phyloP scores from a whole-genome alignment of 2,797 vertebrate genomes.

The Pseudochaenichthys georgianus region DNA sequence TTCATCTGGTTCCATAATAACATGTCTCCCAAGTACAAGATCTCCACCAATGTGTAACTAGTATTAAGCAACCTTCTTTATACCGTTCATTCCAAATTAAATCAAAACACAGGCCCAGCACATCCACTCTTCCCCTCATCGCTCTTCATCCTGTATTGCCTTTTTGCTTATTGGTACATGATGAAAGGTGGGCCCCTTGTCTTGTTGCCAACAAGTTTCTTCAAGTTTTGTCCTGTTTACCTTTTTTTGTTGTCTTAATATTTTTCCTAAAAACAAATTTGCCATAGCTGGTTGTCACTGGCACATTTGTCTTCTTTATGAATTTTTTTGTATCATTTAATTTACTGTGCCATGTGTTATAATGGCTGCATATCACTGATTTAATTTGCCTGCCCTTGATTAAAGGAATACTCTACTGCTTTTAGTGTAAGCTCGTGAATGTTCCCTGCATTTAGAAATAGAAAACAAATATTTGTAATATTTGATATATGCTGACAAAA shows the following conservation, averaged over 20 bases:
- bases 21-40: conserved; percentile 91
- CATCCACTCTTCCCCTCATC: conserved; percentile 53
- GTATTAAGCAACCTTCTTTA: conserved; percentile 52
- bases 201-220: conserved; percentile 62
- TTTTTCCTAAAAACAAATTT: conserved; percentile 54
- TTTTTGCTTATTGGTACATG: conserved; percentile 70
- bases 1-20: conserved; percentile 94
- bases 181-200: conserved; percentile 66
- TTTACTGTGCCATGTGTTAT: conserved; percentile 66
- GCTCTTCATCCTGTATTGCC: conserved; percentile 69
- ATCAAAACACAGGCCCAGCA: conserved; percentile 69
- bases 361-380: conserved; percentile 67
- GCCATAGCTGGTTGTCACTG: conserved; percentile 70
- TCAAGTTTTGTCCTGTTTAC: conserved; percentile 55
- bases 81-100: conserved; percentile 58
- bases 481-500: too few relatives aligned
- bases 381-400: conserved; percentile 63
- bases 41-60: conserved; percentile 88
- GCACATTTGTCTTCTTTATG: conserved; percentile 50
- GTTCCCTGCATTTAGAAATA: conserved; percentile 16
- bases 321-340: conserved; percentile 21
- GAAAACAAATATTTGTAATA: too few relatives aligned
- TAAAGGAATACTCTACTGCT: conserved; percentile 68
- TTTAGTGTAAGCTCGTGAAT: conserved; percentile 37
- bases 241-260: conserved; percentile 52